Base-by-base conservation (phyloP, 2,113 vertebrate genomes). In the Poeciliopsis prolifica region DNA sequence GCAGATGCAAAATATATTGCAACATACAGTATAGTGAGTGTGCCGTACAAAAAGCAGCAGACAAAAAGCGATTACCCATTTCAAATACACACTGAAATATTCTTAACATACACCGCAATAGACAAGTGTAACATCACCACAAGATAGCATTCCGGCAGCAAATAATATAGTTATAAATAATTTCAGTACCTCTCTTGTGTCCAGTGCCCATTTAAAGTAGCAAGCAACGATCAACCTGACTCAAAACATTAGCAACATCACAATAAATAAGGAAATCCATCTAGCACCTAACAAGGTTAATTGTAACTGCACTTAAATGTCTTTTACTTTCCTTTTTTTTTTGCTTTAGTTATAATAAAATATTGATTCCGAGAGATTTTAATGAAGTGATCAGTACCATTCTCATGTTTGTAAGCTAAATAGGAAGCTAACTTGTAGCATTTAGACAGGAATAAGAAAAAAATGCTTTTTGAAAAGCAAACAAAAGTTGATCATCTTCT, bases 41-140 rank as follows among this genome's bases (percentile, higher is more conserved):
- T 63, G 33, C 70, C 4, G 35, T 61, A 28, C 10, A 51, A 66
- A 22, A 72, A 3, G 11, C 74, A 61, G 48, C 7, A n/a, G 30
- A 35, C 31, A 58, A 80, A 72, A 70, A 72, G 60, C 13, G 15
- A 42, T 48, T 68, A 68, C 17, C 71, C 29, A 3, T 70, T 64
- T 72, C 5, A 63, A 0, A 73, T 68, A 0, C 15, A 54, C 35
- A 70, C 62, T 62, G 3, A 72, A 30, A 19, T 31, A 29, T 15
- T 17, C 6, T 54, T 42, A 40, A 54, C 28, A 30, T 28, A 58
- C 9, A 44, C 9, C n/a, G 7, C 65, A n/a, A 61, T 70, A 31
- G 14, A 61, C 66, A 72, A 13, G 13, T 70, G 44, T 35, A n/a
- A 70, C 66, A 33, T 61, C 15, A 31, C 29, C 67, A 30, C 22